phyloP scores from a whole-genome alignment of 2,113 vertebrate species.

The Tympanuchus pallidicinctus region DNA sequence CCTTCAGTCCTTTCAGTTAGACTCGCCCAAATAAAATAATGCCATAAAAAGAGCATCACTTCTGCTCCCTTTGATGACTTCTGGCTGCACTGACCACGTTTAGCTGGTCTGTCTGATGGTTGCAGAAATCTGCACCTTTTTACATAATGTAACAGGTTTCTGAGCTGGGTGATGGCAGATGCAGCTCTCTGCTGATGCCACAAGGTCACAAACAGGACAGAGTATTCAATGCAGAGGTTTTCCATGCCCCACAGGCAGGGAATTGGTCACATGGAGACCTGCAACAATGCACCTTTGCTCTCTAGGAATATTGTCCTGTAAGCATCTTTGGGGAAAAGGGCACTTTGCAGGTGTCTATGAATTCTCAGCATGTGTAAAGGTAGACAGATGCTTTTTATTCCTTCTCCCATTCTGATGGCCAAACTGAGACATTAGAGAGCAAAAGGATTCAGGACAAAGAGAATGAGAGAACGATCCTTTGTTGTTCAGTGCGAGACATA shows the following conservation, averaged over 20 bases:
- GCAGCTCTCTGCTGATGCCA: neutral
- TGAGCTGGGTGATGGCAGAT: neutral
- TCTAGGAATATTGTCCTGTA: neutral
- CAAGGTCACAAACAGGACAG: neutral
- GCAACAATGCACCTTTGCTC: neutral
- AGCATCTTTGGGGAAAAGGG: neutral
- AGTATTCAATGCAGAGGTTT: neutral
- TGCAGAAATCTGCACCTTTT: neutral
- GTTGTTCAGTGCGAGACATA: neutral
- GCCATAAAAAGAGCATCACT: neutral
- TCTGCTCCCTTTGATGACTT: neutral
- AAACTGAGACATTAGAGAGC: neutral
- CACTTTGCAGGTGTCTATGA: neutral
- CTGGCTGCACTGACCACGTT: neutral
- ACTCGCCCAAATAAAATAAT: neutral
- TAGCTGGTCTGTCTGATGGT: neutral
- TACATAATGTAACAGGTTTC: neutral
- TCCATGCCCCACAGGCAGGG: neutral
- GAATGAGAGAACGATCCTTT: neutral
- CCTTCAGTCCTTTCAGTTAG: neutral
- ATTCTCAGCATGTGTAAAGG: neutral
- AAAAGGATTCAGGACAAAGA: neutral
- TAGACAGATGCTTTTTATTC: neutral
- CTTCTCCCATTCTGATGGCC: neutral
- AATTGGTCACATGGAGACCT: accelerated